Conservation (phyloP, 2,888 invertebrate genomes). For the Mythimna vitellina region DNA sequence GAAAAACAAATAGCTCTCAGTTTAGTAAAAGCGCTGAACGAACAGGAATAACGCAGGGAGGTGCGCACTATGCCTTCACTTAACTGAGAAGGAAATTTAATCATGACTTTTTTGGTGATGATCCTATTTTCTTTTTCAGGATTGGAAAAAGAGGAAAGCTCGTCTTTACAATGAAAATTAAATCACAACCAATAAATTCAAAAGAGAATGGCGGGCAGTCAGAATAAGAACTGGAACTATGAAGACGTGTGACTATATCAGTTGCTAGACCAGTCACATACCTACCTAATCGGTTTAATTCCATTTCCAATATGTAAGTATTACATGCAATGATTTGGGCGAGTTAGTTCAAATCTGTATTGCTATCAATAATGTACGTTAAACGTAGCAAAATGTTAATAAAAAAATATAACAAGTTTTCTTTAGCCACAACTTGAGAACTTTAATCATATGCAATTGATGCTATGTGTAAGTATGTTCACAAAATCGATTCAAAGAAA, state of each 20-base stretch:
- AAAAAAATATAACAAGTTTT: background rate
- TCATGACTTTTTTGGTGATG: background rate
- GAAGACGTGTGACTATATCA: no score
- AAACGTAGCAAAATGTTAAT: no score
- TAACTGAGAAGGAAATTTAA: background rate
- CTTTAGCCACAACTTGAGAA: background rate
- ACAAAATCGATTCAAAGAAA: no score
- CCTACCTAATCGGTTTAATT: no score
- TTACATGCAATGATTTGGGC: no score
- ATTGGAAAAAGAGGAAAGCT: background rate
- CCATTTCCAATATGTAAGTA: no score
- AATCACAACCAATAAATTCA: background rate
- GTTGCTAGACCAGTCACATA: no score
- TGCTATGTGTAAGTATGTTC: no score
- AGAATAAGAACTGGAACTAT: background rate
- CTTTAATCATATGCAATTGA: no score
- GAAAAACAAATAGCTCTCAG: conserved; percentile 9
- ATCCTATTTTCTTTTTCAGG: background rate
- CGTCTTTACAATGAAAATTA: background rate
- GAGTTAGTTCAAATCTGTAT: no score
- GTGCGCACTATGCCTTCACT: background rate
- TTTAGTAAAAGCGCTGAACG: background rate
- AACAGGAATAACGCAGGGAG: background rate
- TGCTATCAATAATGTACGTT: no score
- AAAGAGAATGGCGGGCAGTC: background rate